These are phyloP conservation scores for Amphiprion clarkii DNA, from an alignment of 2,797 vertebrate species.

Conservation along the genomic window DNA sequence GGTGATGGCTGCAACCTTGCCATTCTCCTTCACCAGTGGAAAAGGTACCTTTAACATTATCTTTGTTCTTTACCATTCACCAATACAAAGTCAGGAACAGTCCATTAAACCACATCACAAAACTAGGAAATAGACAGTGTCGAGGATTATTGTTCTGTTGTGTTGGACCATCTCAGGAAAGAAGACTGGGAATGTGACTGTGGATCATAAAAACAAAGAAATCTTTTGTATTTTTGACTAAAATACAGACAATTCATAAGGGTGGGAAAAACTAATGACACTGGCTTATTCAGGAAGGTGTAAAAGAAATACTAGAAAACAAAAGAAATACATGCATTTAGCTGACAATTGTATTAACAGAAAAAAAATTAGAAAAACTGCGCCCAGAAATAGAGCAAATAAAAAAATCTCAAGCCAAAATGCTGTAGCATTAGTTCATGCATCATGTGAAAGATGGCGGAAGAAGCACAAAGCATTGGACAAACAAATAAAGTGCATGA, in stretches of 20 bases:
- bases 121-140: not conserved
- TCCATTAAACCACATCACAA: conserved; percentile 4
- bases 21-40: conserved; percentile 20
- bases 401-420: not conserved
- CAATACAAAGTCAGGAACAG: conserved; percentile 9
- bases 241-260: not conserved
- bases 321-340: conserved; percentile 3
- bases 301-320: not conserved
- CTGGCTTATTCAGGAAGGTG: not conserved
- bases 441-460: not conserved
- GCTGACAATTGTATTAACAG: conserved; percentile 1
- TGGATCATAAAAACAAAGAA: conserved; percentile 6
- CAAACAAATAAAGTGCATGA: conserved; percentile 10
- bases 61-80: conserved; percentile 1
- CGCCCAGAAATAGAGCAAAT: not conserved
- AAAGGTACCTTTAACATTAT: conserved; percentile 29
- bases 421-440: conserved; percentile 24
- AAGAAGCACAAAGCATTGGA: conserved; percentile 19
- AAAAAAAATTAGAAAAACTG: not conserved
- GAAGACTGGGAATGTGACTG: not conserved
- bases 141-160: not conserved
- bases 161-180: not conserved
- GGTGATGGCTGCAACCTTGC: not conserved
- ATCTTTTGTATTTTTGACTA: not conserved
- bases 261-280: not conserved